Percentiles rank a stretch among this genome's conserved stretches.
phyloP scores from a whole-genome alignment of 2,113 vertebrate genomes.

The Myodes glareolus region DNA sequence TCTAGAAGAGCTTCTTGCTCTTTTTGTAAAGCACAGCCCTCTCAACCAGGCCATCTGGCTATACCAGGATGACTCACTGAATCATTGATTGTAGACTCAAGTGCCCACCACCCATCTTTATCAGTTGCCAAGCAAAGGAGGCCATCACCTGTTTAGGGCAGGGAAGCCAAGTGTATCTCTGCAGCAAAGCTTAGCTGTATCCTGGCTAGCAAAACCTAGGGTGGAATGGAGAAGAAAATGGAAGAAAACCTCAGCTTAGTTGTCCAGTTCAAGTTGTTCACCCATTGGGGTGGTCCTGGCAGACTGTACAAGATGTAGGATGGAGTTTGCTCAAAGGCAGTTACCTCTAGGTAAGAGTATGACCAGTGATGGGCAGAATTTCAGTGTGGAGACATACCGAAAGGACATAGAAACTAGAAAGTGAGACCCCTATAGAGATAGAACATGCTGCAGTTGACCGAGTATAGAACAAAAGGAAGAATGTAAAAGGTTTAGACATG shows the following conservation, averaged over 20 bases:
- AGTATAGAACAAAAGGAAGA: neutral
- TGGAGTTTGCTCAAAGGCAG: neutral
- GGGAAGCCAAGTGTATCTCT: rapidly evolving
- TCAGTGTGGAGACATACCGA: neutral
- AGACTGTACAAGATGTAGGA: rapidly evolving
- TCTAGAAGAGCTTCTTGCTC: neutral
- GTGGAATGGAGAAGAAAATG: rapidly evolving
- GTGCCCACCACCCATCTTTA: rapidly evolving
- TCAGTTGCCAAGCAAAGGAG: neutral
- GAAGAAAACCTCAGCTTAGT: neutral
- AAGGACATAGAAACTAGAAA: neutral
- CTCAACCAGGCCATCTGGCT: no score
- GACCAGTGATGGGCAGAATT: neutral
- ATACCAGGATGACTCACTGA: neutral
- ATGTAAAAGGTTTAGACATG: neutral
- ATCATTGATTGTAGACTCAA: neutral
- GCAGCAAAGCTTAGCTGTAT: neutral
- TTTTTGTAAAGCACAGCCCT: neutral
- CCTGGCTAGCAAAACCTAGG: neutral
- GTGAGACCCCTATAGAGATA: neutral
- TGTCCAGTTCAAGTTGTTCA: neutral
- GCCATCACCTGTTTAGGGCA: rapidly evolving
- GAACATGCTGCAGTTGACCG: neutral
- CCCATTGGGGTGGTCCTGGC: rapidly evolving
- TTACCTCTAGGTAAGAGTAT: neutral